phyloP scores from a whole-genome alignment of 2,797 vertebrate species.

The Oryzias sinensis region DNA sequence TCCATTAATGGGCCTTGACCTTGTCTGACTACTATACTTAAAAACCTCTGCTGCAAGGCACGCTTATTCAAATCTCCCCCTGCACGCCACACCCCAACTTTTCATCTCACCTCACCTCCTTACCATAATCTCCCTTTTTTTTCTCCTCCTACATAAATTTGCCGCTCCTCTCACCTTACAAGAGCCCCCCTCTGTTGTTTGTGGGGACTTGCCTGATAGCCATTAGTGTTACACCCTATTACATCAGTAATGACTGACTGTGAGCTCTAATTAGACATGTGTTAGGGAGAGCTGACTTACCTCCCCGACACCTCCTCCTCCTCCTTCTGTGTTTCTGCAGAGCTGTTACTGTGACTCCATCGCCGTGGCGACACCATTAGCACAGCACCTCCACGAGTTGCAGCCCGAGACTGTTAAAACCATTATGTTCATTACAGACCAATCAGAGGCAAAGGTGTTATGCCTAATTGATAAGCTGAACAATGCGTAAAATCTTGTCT shows the following conservation, averaged over 20 bases:
- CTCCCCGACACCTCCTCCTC: conserved; percentile 35
- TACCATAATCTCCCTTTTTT: conserved; percentile 42
- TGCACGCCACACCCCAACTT: conserved; percentile 44
- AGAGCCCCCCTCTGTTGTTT: conserved; percentile 73
- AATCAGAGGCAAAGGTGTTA: conserved; percentile 89
- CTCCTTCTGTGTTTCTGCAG: conserved; percentile 54
- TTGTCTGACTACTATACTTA: conserved; percentile 58
- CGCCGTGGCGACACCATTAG: conserved; percentile 91
- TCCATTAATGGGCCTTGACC: conserved; percentile 67
- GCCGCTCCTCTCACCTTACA: conserved; percentile 70
- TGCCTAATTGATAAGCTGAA: conserved; percentile 91
- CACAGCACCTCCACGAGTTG: conserved; percentile 96
- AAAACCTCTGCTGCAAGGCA: conserved; percentile 42
- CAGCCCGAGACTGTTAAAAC: conserved; percentile 95
- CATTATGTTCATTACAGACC: conserved; percentile 94
- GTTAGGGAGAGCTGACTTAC: conserved; percentile 91
- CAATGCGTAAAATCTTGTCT: conserved; percentile 81
- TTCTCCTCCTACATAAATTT: conserved; percentile 49
- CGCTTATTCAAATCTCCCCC: conserved; percentile 43
- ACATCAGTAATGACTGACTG: conserved; percentile 91
- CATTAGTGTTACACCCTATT: conserved; percentile 94
- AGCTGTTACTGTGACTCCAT: conserved; percentile 77
- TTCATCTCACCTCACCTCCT: conserved; percentile 54
- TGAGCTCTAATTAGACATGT: conserved; percentile 94
- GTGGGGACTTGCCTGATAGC: conserved; percentile 85